Percentiles rank a stretch among this genome's conserved stretches.
Evolutionary conservation across 1,140 invertebrate genomes (phyloP).

Genomic region (Luehdorfia chinensis): DNA sequence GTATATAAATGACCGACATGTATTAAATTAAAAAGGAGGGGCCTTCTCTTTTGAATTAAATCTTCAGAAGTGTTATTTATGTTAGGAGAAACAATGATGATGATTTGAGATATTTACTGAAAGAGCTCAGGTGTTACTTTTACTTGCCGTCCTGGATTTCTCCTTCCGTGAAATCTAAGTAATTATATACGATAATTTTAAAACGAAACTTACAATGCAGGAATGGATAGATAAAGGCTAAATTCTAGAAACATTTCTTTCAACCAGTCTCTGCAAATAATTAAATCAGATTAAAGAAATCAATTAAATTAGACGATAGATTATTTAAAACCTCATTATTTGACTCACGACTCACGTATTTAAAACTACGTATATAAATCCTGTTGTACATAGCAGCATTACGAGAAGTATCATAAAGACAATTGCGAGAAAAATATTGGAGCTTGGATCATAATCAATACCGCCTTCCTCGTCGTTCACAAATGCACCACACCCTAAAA

Average conservation of each 20-base stretch:
- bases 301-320: not conserved
- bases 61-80: too few relatives aligned
- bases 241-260: not conserved
- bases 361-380: constrained; percentile 2
- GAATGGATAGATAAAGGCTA: not conserved
- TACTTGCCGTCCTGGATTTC: too few relatives aligned
- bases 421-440: constrained; percentile 1
- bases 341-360: constrained; percentile 7
- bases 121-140: too few relatives aligned
- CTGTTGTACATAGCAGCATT: constrained; percentile 1
- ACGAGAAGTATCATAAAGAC: constrained; percentile 1
- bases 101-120: too few relatives aligned
- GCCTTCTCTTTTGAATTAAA: too few relatives aligned
- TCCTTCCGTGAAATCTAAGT: too few relatives aligned
- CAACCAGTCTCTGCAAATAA: not conserved
- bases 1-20: too few relatives aligned
- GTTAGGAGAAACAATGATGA: too few relatives aligned
- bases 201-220: not conserved
- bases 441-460: constrained; percentile 2
- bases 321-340: not conserved
- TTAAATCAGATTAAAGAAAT: not conserved
- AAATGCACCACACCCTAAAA: too few relatives aligned
- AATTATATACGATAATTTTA: not conserved
- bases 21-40: too few relatives aligned
- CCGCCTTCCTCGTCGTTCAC: not conserved